Base-by-base conservation (phyloP, 2,113 vertebrate species). In the Cavia aperea region DNA sequence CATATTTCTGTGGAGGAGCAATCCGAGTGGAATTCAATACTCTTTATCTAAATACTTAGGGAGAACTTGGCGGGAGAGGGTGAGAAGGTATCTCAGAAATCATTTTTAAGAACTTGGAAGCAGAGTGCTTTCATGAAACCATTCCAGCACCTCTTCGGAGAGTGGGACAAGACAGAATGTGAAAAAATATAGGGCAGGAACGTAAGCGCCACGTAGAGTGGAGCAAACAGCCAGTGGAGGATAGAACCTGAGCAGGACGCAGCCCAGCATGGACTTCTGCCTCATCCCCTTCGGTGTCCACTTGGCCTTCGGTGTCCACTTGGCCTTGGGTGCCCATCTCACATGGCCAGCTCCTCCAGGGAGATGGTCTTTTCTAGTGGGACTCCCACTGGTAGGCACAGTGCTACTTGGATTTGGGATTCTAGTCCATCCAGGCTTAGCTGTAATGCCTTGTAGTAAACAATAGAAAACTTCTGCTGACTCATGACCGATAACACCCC, bases 51-150 rank as follows among this genome's bases (percentile, higher is more conserved):
- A 90, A 81, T 85, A 65, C 15, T 75, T 24, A 51, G 49, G 58
- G 88, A 51, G 66, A 82, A 62, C 60, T 51, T 89, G 60, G 65
- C 16, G 56, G 85, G 56, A 54, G 56, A 54, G 90, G 60, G 78
- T 31, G 43, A 73, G 62, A 26, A 21, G 10, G 0, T 33, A 54
- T 54, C 83, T 68, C 56, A 86, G 66, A 68, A 86, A 92, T 72
- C 5, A 49, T 62, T 94, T 87, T 78, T 56, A 89, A 95, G 56
- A 66, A 73, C 62, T 77, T 85, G 62, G 43, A 81, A 79, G 51
- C 31, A 26, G 58, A 85, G 29, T 13, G 11, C 63, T 29, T 89
- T 78, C 58, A 19, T n/a, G 29, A 66, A 85, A 86, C 62, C 60
- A 49, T 83, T 60, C 72, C n/a, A 81, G 72, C 4, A 36, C 26